Evolutionary conservation across 1,140 invertebrate genomes (phyloP), one percentile per base, ranked within the genome.

Genomic region (Magallana angulata): DNA sequence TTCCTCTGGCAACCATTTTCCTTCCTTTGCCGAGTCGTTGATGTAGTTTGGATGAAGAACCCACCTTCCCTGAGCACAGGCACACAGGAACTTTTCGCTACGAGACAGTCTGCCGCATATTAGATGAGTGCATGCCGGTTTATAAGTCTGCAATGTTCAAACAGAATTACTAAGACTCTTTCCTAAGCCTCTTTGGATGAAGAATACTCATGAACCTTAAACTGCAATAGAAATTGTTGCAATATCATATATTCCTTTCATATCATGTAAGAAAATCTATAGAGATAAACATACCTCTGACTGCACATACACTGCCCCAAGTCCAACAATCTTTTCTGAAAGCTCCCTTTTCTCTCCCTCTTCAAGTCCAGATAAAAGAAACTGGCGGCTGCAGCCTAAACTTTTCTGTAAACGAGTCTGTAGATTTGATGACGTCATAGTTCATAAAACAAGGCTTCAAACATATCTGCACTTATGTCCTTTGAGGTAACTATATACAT

Each of bases 71-170:
- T 88, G 92, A 1, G 92, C 89, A 90, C 90, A 92, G 16, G 88
- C 92, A 18, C 90, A 91, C 11, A 92, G 87, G 83, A 90, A 92
- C 76, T 92, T 92, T 82, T 92, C 92, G 89, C 90, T 90, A 0
- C 90, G 64, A 16, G 88, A 87, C 7, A 91, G 24, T 88, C 90
- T 91, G 1, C 89, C 90, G 90, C 90, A 91, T 7, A 92, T 62
- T 16, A 92, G 82, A 85, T 92, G 92, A 0, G 91, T 92, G 80
- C 91, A 91, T 18, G 85, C 88, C 14, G 87, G 16, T 48, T 84
- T 89, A 56, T 90, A 92, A 82, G 18, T 85, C 92, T 92, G 86
- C 16, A 91, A 48, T 48, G 36, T 48, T 48, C 36, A 48, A 48
- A 48, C 36, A 48, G 36, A 48, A 48, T 48, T 48, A 48, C 36